phyloP scores from a whole-genome alignment of 1,140 invertebrate genomes.

The Venturia canescens region DNA sequence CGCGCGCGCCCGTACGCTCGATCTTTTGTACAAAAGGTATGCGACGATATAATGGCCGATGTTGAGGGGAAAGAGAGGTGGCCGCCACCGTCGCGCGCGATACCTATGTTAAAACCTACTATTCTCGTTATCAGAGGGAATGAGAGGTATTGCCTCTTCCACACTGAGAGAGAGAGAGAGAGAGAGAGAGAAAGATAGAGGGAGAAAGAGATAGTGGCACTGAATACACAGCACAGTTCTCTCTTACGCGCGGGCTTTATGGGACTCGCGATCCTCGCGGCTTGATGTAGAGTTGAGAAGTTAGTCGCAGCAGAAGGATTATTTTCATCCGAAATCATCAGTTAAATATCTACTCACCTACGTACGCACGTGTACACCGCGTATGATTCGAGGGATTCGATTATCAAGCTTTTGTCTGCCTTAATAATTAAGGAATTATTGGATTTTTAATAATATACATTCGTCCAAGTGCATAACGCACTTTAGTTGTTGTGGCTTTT shows the following conservation, averaged over 20 bases:
- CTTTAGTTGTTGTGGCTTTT: not conserved
- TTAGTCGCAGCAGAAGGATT: conserved; percentile 33
- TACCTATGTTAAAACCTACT: conserved; percentile 54
- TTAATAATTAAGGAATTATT: too few species aligned
- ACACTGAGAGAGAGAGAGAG: not conserved
- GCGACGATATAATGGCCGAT: conserved; percentile 71
- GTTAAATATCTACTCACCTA: not conserved
- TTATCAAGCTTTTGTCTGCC: too few species aligned
- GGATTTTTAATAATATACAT: not conserved
- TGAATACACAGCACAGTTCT: conserved; percentile 67
- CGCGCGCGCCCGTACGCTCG: not conserved
- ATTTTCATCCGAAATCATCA: conserved; percentile 31
- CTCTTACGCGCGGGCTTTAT: conserved; percentile 66
- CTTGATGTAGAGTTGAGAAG: conserved; percentile 62
- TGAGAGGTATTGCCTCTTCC: conserved; percentile 68
- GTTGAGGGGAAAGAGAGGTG: conserved; percentile 45
- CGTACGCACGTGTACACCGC: too few species aligned
- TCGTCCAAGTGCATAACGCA: not conserved
- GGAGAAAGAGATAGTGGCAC: conserved; percentile 65
- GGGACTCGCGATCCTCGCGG: conserved; percentile 66
- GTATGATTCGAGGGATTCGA: too few species aligned
- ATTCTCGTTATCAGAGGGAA: conserved; percentile 71
- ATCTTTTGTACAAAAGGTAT: conserved; percentile 65
- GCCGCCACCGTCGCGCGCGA: conserved; percentile 5
- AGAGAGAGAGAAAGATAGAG: not conserved